A percentile compares a stretch with the other conserved stretches of the same genome.
Conservation (phyloP, 2,797 vertebrate genomes). For the Cossypha heuglini region DNA sequence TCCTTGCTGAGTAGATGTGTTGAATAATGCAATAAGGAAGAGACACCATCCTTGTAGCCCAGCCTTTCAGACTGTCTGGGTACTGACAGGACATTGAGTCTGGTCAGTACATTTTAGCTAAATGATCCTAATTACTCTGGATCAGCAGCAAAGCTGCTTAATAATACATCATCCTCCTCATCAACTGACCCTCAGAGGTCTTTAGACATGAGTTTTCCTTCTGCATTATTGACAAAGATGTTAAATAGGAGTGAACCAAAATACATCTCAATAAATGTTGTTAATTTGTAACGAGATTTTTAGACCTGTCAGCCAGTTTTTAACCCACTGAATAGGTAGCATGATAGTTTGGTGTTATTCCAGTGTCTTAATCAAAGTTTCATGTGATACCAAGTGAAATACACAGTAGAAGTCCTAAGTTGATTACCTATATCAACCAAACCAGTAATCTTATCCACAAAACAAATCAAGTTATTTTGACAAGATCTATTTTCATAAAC, state of each 20-base stretch:
- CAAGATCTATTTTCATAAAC: conserved; percentile 57
- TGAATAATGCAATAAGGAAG: background rate
- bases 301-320: background rate
- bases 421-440: conserved; percentile 30
- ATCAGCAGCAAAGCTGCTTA: background rate
- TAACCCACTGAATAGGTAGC: background rate
- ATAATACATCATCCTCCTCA: background rate
- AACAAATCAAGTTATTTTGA: conserved; percentile 57
- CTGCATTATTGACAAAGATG: background rate
- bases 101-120: background rate
- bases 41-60: background rate
- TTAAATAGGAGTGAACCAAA: background rate
- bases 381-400: background rate
- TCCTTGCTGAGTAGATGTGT: background rate
- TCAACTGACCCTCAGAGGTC: background rate
- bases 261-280: background rate
- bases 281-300: background rate
- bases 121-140: background rate
- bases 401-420: background rate
- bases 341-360: background rate
- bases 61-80: background rate
- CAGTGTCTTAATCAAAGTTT: background rate
- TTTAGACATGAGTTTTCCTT: background rate
- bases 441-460: conserved; percentile 53
- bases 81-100: background rate